These are phyloP conservation scores for Lagorchestes hirsutus DNA, from an alignment of 2,797 vertebrate species.

Conservation along the genomic window DNA sequence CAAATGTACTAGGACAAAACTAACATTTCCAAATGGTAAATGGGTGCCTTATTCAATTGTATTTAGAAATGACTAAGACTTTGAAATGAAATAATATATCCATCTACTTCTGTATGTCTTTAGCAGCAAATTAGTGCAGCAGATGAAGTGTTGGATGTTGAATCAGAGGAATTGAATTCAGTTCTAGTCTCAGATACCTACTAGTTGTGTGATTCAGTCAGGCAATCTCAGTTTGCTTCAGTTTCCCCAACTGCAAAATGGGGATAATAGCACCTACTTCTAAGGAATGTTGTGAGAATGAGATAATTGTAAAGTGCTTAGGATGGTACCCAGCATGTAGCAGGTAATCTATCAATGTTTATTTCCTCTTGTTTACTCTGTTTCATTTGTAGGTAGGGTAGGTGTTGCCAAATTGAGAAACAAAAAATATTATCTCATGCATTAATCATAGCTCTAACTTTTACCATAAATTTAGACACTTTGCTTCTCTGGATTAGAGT, in stretches of 20 bases:
- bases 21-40: neutral
- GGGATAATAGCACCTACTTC: neutral
- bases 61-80: neutral
- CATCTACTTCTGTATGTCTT: neutral
- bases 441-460: neutral
- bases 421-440: neutral
- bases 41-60: neutral
- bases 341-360: neutral
- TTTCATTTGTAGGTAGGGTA: neutral
- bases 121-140: neutral
- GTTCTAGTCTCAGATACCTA: neutral
- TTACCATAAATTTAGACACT: neutral
- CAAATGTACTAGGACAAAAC: neutral
- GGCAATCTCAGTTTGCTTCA: neutral
- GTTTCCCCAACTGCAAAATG: neutral
- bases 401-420: neutral
- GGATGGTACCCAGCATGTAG: rapidly evolving
- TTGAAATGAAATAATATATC: neutral
- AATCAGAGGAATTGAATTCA: neutral
- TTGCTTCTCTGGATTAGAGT: neutral
- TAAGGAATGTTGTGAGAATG: neutral
- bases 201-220: neutral
- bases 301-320: neutral
- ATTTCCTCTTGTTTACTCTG: neutral
- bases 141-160: neutral